Conservation (phyloP, 2,888 invertebrate species). For the Athalia circularis region DNA sequence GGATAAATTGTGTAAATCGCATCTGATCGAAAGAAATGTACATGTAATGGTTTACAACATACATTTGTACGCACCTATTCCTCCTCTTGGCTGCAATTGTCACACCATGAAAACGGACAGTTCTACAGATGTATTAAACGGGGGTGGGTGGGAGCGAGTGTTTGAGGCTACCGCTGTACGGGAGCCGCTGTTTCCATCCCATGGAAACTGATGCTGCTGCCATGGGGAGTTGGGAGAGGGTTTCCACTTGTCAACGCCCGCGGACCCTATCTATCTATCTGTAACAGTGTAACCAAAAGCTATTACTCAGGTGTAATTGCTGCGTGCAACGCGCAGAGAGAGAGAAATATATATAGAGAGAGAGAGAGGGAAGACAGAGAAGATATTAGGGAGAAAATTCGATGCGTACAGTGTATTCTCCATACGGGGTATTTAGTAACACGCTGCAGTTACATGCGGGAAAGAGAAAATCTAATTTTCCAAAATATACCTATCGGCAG, state of each 20-base stretch:
- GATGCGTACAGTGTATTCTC: too few species aligned
- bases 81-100: conserved; percentile 60
- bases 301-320: conserved; percentile 71
- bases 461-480: too few species aligned
- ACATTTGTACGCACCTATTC: too few species aligned
- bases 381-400: too few species aligned
- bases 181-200: conserved; percentile 23
- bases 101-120: conserved; percentile 73
- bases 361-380: neutral
- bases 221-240: conserved; percentile 10
- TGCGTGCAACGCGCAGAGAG: conserved; percentile 49
- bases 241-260: conserved; percentile 52
- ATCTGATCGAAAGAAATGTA: too few species aligned
- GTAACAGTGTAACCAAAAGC: conserved; percentile 54
- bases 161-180: conserved; percentile 53
- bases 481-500: too few species aligned
- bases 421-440: too few species aligned
- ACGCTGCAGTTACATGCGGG: too few species aligned
- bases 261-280: conserved; percentile 47
- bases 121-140: conserved; percentile 67
- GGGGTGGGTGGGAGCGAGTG: conserved; percentile 56
- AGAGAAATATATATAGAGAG: conserved; percentile 8
- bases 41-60: too few species aligned
- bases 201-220: conserved; percentile 29
- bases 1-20: too few species aligned